Base-by-base conservation (phyloP, 2,888 invertebrate species). In the Neoascia interrupta region DNA sequence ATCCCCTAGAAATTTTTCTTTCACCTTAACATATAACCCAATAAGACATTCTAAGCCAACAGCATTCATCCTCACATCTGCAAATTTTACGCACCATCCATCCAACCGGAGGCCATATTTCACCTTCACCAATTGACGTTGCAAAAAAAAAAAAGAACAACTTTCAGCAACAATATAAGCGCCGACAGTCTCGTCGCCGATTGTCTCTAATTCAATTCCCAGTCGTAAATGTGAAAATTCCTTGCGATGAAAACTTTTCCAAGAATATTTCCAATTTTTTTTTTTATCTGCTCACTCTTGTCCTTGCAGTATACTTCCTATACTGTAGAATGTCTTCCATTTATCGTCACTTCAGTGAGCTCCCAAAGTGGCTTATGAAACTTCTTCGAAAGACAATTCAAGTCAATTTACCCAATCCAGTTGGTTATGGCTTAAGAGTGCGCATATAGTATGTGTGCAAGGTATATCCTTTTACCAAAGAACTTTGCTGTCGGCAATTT, bases 171-270 rank as follows among this genome's bases (percentile, higher is more conserved):
- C 36, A 36, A 34, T 36, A 60, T 45, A 47, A 60, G 45, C 15
- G 36, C n/a, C n/a, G n/a, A n/a, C 23, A 34, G 60, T 54, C 37
- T 19, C 36, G 36, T 47, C 60, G 45, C 34, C 45, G 18, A 45
- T 60, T 60, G 66, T 47, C 37, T 19, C 18, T 66, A 56, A 66
- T 56, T 66, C 66, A 37, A 66, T 66, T 56, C 37, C 28, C 66
- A 54, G 45, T 47, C 19, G 28, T 47, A 8, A 66, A 66, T 54
- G 45, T 15, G 26, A 66, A 47, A n/a, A 66, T 45, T 47, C 28
- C 18, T 36, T 43, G 10, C 19, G 37, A 28, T 8, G 1, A 21
- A 31, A 34, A 47, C 36, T 37, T 39, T 3, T 45, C 13, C 45
- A 47, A 45, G 37, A 26, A 66, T 16, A 28, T 53, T 28, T 41